These are phyloP conservation scores for Esox masquinongy DNA, from an alignment of 2,797 vertebrate genomes.

Conservation along the genomic window DNA sequence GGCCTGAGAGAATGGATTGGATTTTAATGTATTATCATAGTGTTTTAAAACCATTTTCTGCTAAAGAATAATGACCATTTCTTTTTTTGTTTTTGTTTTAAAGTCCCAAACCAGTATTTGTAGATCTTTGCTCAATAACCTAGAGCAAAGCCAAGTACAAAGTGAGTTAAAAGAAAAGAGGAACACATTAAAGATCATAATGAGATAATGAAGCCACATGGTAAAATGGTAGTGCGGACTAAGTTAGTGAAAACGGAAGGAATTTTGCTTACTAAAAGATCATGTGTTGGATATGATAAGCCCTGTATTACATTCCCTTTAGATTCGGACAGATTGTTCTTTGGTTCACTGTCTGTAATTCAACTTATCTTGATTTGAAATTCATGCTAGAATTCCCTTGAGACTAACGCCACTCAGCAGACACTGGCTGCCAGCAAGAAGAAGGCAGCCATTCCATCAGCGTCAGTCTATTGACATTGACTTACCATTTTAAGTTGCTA, in stretches of 20 bases:
- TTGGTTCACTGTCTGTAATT: not conserved
- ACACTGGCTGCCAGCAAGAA: conserved; percentile 20
- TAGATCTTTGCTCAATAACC: not conserved
- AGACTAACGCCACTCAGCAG: conserved; percentile 20
- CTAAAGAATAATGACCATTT: not conserved
- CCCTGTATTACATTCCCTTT: not conserved
- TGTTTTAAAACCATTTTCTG: conserved; percentile 24
- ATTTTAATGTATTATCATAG: conserved; percentile 29
- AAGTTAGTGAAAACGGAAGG: not conserved
- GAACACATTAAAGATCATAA: not conserved
- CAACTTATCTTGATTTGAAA: conserved; percentile 12
- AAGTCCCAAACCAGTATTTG: not conserved
- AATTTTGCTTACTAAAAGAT: not conserved
- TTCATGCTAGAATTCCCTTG: conserved; percentile 19
- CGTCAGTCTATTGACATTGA: conserved; percentile 25
- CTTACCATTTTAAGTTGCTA: conserved; percentile 15
- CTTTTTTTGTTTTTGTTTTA: not conserved
- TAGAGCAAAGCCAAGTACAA: not conserved
- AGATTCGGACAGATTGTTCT: conserved; percentile 1
- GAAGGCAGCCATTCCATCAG: conserved; percentile 33
- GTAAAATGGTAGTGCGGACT: not conserved
- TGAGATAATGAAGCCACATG: not conserved
- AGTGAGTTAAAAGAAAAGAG: not conserved
- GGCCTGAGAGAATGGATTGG: conserved; percentile 21
- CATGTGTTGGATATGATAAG: not conserved